Base-by-base conservation (phyloP, 1,140 invertebrate species). In the Drosophila lini region DNA sequence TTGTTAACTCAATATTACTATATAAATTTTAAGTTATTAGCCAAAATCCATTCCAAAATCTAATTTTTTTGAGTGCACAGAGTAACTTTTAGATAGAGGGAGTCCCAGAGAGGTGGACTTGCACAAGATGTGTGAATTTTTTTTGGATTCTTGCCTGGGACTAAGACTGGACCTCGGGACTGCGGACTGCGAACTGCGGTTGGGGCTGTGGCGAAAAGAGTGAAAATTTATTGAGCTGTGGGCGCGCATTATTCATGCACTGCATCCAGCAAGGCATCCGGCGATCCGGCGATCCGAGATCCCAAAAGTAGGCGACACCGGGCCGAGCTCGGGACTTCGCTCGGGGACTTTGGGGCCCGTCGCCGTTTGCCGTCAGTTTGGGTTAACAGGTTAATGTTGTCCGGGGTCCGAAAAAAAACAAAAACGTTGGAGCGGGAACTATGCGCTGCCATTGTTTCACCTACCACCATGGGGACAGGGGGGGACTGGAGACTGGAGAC, bases 221-320 rank as follows among this genome's bases (percentile, higher is more conserved):
- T 89, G 81, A 91, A 91, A 88, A 91, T 91, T 91, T 91, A 91
- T 91, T 91, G 80, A 91, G 88, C 88, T 91, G 88, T 91, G 88
- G 88, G 88, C 88, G 88, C 88, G 88, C 88, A 90, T 90, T 91
- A 90, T 90, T 90, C 88, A 90, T 91, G 80, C 82, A 85, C 80
- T 86, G 80, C 71, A 88, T 63, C 64, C 55, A 50, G 45, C 36
- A n/a, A 50, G 38, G 45, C 48, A 40, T 25, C 50, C 74, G 41
- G 47, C 53, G 32, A 53, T 45, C n/a, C 40, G 40, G 22, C 63
- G 45, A 68, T 65, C 25, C 53, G 32, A 45, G 42, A 32, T 71
- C 65, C 76, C 80, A 83, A 89, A 88, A 80, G 80, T 80, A 88
- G 84, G 83, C 83, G 82, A 86, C 83, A 86, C 82, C 80, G 38